Conservation (phyloP, 2,888 invertebrate species). For the Lasioglossum leucozonium region DNA sequence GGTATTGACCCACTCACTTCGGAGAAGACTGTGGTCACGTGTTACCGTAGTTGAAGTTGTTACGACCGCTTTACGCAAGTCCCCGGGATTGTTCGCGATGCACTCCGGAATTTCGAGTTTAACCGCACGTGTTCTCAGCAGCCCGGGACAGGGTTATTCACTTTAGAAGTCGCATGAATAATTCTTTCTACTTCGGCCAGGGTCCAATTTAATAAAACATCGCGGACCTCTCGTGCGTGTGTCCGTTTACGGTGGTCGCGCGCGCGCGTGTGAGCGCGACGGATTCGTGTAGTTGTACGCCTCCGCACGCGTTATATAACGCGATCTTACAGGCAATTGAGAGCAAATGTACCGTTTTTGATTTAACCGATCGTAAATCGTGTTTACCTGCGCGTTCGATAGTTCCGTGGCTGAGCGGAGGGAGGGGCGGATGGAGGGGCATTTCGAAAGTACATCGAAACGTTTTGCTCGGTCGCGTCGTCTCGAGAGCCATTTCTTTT, state of each 20-base stretch:
- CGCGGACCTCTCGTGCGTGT: background rate
- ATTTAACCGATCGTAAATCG: conserved; percentile 50
- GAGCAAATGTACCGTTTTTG: conserved; percentile 55
- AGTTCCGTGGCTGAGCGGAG: conserved; percentile 6
- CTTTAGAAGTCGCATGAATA: conserved; percentile 37
- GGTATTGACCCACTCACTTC: background rate
- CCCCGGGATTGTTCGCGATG: background rate
- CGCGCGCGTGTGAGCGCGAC: background rate
- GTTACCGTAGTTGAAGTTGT: background rate
- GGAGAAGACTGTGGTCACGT: conserved; percentile 1
- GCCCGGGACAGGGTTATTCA: conserved; percentile 13
- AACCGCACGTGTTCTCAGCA: background rate
- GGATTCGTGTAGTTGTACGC: background rate
- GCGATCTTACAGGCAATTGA: conserved; percentile 48
- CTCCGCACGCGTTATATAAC: conserved; percentile 31
- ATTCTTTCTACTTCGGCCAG: conserved; percentile 29
- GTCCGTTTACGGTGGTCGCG: background rate
- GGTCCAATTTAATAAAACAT: conserved; percentile 36
- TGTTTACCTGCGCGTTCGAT: conserved; percentile 44
- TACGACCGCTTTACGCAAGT: background rate
- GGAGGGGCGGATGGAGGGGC: too few relatives aligned
- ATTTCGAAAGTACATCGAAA: conserved; percentile 22
- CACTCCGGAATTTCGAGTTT: conserved; percentile 14
- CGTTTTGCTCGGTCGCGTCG: conserved; percentile 1
- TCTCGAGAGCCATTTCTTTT: conserved; percentile 11